Conservation (phyloP, 2,797 vertebrate genomes). For the Ispidina lecontei region DNA sequence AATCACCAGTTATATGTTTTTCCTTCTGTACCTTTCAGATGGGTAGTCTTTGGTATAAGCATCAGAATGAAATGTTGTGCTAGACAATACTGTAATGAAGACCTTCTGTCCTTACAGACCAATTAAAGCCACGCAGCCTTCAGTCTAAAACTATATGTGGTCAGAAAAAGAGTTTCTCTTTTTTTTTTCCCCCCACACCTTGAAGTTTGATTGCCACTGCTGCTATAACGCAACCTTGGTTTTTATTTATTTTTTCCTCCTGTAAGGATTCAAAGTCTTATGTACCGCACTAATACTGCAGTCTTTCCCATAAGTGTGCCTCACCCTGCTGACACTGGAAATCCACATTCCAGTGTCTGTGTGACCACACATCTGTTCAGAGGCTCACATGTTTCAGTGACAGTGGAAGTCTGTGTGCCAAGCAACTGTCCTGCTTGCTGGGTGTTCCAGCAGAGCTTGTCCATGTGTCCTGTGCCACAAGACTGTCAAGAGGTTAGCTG, state of each 20-base stretch:
- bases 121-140: not conserved
- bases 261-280: not conserved
- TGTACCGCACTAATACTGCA: not conserved
- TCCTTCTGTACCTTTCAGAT: not conserved
- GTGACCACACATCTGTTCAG: not conserved
- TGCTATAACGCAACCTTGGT: not conserved
- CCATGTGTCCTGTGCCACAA: rapidly evolving
- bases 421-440: not conserved
- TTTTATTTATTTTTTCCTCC: not conserved
- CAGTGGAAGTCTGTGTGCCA: not conserved
- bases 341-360: not conserved
- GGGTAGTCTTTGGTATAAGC: not conserved
- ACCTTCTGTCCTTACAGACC: not conserved
- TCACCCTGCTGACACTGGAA: not conserved
- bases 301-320: not conserved
- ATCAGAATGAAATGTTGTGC: not conserved
- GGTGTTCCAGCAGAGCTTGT: not conserved
- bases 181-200: not conserved
- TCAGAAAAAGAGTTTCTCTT: not conserved
- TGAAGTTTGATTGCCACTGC: not conserved
- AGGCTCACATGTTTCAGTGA: not conserved
- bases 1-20: not conserved
- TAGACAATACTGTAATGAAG: not conserved
- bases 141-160: not conserved
- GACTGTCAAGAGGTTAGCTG: not conserved